These are phyloP conservation scores for Nematopogon swammerdamellus DNA, from an alignment of 2,888 invertebrate genomes.

Conservation along the genomic window DNA sequence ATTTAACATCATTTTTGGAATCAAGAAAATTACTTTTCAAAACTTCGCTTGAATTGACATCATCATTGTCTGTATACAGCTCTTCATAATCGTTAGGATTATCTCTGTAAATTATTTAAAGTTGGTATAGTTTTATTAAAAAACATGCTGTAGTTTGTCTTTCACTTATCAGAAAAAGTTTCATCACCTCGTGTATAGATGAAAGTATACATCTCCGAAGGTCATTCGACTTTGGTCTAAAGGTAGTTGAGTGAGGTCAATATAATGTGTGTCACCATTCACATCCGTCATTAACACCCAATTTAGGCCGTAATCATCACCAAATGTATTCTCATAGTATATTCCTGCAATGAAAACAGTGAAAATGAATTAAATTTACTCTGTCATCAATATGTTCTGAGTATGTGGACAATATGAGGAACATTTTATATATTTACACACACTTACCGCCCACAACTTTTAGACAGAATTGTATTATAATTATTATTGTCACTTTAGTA, in stretches of 20 bases:
- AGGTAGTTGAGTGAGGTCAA: constrained; percentile 35
- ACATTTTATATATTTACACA: no score
- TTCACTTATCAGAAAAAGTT: neutral
- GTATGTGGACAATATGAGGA: no score
- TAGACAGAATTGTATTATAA: no score
- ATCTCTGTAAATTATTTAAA: constrained; percentile 25
- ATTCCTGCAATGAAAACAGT: constrained; percentile 1
- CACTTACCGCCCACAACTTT: no score
- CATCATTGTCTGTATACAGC: constrained; percentile 19
- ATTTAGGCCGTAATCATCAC: constrained; percentile 33
- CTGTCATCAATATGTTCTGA: no score
- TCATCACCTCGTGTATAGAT: constrained; percentile 38
- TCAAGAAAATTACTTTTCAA: constrained; percentile 33
- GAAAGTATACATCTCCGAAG: constrained; percentile 38
- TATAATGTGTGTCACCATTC: constrained; percentile 27
- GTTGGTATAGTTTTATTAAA: constrained; percentile 1
- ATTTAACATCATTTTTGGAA: constrained; percentile 34
- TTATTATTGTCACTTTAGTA: no score
- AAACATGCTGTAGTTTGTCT: neutral
- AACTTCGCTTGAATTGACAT: constrained; percentile 10
- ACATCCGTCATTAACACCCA: constrained; percentile 47
- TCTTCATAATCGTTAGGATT: constrained; percentile 26
- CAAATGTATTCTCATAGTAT: constrained; percentile 19
- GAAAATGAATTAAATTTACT: no score
- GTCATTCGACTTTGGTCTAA: constrained; percentile 19